A percentile compares a stretch with the other conserved stretches of the same genome.
Evolutionary conservation across 2,113 vertebrate species (phyloP).

Genomic region (Phalacrocorax brasilianus): DNA sequence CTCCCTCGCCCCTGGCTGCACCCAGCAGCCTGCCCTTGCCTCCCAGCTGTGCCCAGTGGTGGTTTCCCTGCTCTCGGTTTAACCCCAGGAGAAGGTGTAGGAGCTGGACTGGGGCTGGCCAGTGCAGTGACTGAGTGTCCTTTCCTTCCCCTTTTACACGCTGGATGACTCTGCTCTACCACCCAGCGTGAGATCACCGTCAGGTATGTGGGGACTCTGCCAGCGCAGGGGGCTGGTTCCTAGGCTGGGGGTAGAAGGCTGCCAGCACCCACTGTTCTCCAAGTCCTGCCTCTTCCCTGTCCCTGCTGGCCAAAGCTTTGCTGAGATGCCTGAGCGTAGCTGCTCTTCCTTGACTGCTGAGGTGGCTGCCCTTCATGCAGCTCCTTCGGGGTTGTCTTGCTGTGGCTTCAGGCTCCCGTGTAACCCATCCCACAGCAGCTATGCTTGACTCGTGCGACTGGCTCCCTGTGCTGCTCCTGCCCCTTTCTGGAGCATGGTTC

Average conservation of each 20-base stretch:
- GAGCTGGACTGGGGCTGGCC: background rate
- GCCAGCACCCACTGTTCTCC: background rate
- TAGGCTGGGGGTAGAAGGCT: background rate
- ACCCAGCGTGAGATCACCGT: slow-evolving; percentile 88
- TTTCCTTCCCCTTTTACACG: background rate
- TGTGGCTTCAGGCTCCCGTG: background rate
- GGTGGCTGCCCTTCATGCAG: background rate
- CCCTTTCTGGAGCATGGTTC: background rate
- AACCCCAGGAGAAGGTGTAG: background rate
- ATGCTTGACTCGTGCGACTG: background rate
- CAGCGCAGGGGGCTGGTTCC: rapidly evolving
- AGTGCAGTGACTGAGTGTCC: background rate
- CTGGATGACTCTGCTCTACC: slow-evolving; percentile 37
- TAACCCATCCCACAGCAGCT: rapidly evolving
- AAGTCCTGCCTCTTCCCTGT: background rate
- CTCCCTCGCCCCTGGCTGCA: rapidly evolving
- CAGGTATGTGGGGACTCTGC: slow-evolving; percentile 74
- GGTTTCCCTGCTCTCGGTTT: background rate
- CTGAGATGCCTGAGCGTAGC: slow-evolving; percentile 71
- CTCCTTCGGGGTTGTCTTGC: background rate
- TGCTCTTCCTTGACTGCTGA: background rate
- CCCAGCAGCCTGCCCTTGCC: background rate
- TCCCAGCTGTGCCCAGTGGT: rapidly evolving
- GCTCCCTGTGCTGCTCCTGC: background rate
- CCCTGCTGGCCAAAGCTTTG: slow-evolving; percentile 67